Conservation (phyloP, 2,113 vertebrate genomes). For the Capreolus pygargus region DNA sequence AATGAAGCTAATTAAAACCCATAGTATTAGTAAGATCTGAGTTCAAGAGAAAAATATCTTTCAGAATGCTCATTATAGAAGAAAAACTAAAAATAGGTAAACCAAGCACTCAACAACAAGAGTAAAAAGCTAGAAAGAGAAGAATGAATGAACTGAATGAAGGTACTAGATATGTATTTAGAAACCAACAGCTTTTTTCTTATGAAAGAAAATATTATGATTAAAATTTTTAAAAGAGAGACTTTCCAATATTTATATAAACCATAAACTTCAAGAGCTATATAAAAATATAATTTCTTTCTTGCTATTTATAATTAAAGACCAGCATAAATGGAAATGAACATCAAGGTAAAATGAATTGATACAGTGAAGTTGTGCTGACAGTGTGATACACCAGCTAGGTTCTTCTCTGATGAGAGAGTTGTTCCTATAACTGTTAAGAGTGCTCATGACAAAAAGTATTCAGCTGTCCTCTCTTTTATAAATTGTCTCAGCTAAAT, state of each 20-base stretch:
- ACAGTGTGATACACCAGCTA: background rate
- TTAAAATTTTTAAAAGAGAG: background rate
- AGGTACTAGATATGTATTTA: background rate
- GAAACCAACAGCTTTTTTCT: background rate
- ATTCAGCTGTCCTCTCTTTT: background rate
- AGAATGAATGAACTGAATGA: background rate
- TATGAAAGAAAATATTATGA: background rate
- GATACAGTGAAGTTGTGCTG: background rate
- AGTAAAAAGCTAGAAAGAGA: background rate
- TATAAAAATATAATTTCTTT: background rate
- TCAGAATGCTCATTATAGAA: background rate
- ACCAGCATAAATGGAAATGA: background rate
- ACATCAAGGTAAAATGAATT: background rate
- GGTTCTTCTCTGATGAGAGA: background rate
- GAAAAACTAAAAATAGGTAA: background rate
- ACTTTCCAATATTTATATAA: background rate
- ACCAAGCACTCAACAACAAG: background rate
- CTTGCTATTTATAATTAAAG: background rate
- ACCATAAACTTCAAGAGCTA: background rate
- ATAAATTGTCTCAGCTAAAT: background rate
- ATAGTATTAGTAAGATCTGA: background rate
- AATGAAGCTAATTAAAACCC: background rate
- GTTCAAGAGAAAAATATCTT: background rate
- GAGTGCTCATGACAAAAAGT: accelerated
- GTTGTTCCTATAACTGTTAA: background rate